Percentiles rank a stretch among this genome's conserved stretches.
Conservation (phyloP, 2,113 vertebrate genomes). For the Orthonyx spaldingii region DNA sequence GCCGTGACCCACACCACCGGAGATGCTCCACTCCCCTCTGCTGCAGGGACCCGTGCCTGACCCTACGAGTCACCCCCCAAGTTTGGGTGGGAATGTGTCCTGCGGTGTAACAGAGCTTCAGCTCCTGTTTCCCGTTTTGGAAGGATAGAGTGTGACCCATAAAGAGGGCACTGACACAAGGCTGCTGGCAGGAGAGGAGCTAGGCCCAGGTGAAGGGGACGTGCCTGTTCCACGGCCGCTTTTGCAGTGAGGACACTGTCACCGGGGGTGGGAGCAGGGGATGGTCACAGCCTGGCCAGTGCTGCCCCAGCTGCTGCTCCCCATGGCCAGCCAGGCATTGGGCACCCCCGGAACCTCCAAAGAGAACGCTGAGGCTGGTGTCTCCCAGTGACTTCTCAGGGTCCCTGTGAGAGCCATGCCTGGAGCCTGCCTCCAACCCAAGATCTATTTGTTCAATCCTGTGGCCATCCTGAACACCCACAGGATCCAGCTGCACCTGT, state of each 20-base stretch:
- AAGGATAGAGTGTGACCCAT: background rate
- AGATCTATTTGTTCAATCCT: background rate
- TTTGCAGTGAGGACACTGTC: background rate
- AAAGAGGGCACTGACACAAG: background rate
- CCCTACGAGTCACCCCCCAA: fast-evolving
- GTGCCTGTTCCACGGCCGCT: background rate
- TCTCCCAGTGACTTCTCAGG: background rate
- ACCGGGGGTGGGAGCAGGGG: background rate
- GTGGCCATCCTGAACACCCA: background rate
- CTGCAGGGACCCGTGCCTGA: fast-evolving
- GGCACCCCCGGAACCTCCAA: background rate
- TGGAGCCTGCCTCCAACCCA: background rate
- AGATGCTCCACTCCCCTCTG: background rate
- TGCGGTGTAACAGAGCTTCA: background rate
- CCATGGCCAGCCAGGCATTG: background rate
- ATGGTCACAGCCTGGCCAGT: background rate
- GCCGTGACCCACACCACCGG: fast-evolving
- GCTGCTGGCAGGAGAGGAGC: background rate
- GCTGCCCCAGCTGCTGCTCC: background rate
- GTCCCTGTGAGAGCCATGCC: background rate
- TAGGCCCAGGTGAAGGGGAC: fast-evolving
- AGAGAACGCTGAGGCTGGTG: background rate
- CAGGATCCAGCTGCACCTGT: background rate
- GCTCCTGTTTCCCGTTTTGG: fast-evolving
- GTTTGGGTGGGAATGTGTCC: background rate